These are phyloP conservation scores for Eurytemora carolleeae DNA, from an alignment of 1,140 invertebrate genomes.

Conservation along the genomic window DNA sequence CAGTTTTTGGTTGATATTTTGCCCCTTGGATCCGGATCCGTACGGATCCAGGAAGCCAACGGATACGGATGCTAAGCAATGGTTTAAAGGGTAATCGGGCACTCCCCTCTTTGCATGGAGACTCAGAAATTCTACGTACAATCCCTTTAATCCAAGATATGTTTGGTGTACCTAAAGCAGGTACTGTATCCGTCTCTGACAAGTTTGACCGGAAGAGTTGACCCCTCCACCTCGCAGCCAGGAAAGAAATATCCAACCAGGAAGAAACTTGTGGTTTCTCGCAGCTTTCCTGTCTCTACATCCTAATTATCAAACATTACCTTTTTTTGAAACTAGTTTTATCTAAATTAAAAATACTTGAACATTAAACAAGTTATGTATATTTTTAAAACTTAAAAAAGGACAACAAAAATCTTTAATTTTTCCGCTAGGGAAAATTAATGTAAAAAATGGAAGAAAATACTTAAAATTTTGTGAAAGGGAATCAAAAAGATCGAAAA, in stretches of 20 bases:
- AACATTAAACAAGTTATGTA: neutral
- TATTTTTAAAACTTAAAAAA: neutral
- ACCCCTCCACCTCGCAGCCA: slow-evolving; percentile 2
- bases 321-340: too few species aligned
- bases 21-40: neutral
- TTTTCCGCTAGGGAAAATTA: too few species aligned
- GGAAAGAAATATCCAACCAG: slow-evolving; percentile 1
- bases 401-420: too few species aligned
- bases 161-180: neutral
- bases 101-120: neutral
- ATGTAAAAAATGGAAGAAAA: neutral
- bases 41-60: neutral
- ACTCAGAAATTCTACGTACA: too few species aligned
- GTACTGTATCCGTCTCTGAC: neutral
- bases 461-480: neutral
- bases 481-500: too few species aligned
- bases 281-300: neutral
- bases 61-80: neutral
- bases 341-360: neutral
- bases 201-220: neutral
- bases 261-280: neutral
- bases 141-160: too few species aligned
- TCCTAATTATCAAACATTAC: too few species aligned
- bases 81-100: neutral
- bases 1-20: neutral